Evolutionary conservation across 1,140 invertebrate species (phyloP).

Genomic region (Pseudomyrmex dendroicus): DNA sequence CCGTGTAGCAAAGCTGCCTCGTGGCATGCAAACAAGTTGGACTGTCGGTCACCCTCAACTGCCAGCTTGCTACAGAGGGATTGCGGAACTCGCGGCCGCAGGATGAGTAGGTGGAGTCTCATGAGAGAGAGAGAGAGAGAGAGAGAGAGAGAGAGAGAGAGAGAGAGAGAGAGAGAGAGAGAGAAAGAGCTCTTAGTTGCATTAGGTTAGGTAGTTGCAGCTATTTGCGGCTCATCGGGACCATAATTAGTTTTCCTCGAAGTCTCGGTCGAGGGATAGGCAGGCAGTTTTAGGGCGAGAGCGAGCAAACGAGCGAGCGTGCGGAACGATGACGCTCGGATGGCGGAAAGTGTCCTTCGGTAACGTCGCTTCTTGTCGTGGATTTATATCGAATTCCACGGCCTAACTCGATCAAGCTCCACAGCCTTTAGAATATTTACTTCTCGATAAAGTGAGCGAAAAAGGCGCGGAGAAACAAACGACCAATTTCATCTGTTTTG

Average conservation of each 20-base stretch:
- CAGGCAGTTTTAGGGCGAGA: slow-evolving; percentile 64
- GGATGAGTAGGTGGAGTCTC: slow-evolving; percentile 50
- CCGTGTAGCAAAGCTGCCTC: slow-evolving; percentile 19
- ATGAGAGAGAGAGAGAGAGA: slow-evolving; percentile 44
- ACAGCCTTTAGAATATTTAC: slow-evolving; percentile 71
- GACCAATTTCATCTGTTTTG: slow-evolving; percentile 49
- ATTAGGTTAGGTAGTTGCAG: slow-evolving; percentile 72
- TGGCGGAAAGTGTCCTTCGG: slow-evolving; percentile 37
- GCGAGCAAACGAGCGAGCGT: slow-evolving; percentile 45
- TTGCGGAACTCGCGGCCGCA: slow-evolving; percentile 33
- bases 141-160: slow-evolving; percentile 38
- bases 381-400: slow-evolving; percentile 76
- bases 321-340: slow-evolving; percentile 59
- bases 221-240: slow-evolving; percentile 77
- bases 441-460: slow-evolving; percentile 26
- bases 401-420: slow-evolving; percentile 71
- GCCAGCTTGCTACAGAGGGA: slow-evolving; percentile 45
- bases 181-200: slow-evolving; percentile 53
- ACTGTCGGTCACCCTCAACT: slow-evolving; percentile 58
- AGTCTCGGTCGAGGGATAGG: slow-evolving; percentile 68
- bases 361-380: slow-evolving; percentile 60
- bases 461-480: not conserved
- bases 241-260: slow-evolving; percentile 78
- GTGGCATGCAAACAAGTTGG: slow-evolving; percentile 59
- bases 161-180: slow-evolving; percentile 5